A percentile compares a stretch with the other conserved stretches of the same genome.
Evolutionary conservation across 2,113 vertebrate genomes (phyloP).

Genomic region (Syngnathus floridae): DNA sequence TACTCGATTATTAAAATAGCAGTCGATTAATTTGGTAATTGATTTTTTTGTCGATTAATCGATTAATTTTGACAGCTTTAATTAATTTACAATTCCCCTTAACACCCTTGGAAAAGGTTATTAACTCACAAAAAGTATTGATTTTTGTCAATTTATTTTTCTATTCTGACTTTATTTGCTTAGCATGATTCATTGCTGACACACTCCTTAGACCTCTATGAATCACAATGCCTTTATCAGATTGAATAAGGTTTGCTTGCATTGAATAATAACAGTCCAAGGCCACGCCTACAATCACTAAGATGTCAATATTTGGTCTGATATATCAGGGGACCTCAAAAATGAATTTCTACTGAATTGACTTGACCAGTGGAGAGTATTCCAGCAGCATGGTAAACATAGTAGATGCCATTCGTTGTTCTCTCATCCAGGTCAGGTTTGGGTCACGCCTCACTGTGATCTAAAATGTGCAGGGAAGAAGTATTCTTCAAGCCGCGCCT

Average conservation of each 20-base stretch:
- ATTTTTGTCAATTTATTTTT: neutral
- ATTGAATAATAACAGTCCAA: neutral
- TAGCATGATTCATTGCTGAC: neutral
- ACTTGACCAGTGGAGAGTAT: neutral
- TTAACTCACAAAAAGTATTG: neutral
- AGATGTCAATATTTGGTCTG: neutral
- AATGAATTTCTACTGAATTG: neutral
- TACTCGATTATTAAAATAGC: no score
- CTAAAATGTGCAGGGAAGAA: constrained; percentile 37
- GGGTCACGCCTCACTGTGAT: constrained; percentile 45
- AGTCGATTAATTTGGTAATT: no score
- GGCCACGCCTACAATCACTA: neutral
- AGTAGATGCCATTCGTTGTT: constrained; percentile 24
- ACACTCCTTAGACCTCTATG: neutral
- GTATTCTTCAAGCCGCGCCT: constrained; percentile 30
- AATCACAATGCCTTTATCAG: neutral
- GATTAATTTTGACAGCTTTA: no score
- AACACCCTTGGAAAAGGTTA: neutral
- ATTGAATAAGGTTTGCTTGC: constrained; percentile 1
- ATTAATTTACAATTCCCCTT: neutral
- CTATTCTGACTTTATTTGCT: neutral
- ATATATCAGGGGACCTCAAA: neutral
- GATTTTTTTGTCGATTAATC: no score
- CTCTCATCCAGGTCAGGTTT: constrained; percentile 37
- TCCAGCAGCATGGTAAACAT: constrained; percentile 13